phyloP scores from a whole-genome alignment of 2,113 vertebrate genomes.

The Petroica traversi region DNA sequence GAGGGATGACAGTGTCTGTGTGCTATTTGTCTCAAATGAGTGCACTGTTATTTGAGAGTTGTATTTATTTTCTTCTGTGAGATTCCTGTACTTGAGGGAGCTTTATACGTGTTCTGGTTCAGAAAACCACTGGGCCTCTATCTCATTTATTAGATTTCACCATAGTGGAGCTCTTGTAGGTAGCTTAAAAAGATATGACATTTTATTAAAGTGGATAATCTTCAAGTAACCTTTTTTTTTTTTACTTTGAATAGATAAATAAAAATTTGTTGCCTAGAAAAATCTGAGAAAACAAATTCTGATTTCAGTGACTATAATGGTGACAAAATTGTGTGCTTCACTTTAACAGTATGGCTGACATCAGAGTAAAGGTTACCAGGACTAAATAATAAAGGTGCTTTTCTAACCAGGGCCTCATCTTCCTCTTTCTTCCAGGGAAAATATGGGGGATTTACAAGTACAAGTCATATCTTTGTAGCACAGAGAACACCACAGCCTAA shows the following conservation, averaged over 20 bases:
- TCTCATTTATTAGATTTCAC: background rate
- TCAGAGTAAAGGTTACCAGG: background rate
- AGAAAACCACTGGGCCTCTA: background rate
- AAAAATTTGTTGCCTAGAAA: background rate
- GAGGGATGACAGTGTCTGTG: background rate
- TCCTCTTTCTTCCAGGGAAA: background rate
- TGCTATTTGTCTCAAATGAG: background rate
- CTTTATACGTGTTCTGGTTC: background rate
- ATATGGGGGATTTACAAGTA: background rate
- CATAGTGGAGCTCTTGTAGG: background rate
- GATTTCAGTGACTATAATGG: background rate
- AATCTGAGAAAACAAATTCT: background rate
- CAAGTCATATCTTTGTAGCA: background rate
- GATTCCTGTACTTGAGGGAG: background rate
- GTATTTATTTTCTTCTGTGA: conserved; percentile 5
- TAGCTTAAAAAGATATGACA: background rate
- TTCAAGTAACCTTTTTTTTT: background rate
- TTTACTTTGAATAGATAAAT: background rate
- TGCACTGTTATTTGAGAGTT: background rate
- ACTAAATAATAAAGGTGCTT: background rate
- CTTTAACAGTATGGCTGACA: background rate
- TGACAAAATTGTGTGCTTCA: background rate
- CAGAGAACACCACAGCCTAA: background rate
- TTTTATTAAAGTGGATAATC: background rate
- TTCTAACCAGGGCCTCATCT: rapidly evolving